These are phyloP conservation scores for Nipponia nippon DNA, from an alignment of 2,113 vertebrate species.

Conservation along the genomic window DNA sequence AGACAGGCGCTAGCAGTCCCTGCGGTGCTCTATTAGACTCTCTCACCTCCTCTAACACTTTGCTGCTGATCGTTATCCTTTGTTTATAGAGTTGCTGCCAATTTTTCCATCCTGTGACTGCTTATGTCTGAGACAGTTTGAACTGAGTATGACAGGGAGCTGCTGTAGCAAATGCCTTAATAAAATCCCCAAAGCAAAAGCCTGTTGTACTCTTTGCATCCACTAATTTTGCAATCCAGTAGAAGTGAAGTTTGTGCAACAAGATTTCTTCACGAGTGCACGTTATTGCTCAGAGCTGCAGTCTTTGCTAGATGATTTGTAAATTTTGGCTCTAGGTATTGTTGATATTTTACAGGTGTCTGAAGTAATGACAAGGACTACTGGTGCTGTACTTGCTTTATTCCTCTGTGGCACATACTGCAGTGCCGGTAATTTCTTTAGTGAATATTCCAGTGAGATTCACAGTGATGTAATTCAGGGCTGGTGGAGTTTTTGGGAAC, in stretches of 20 bases:
- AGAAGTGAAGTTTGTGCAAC: not conserved
- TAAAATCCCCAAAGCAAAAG: not conserved
- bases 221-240: not conserved
- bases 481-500: not conserved
- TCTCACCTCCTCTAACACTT: not conserved
- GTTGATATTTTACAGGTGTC: not conserved
- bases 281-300: not conserved
- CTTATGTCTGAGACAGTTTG: not conserved
- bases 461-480: not conserved
- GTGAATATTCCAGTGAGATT: not conserved
- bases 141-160: not conserved
- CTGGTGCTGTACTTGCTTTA: not conserved
- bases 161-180: not conserved
- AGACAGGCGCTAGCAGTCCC: not conserved
- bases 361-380: not conserved
- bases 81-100: not conserved
- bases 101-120: not conserved
- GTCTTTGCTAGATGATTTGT: not conserved
- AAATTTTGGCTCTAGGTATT: not conserved
- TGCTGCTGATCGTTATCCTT: not conserved
- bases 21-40: not conserved
- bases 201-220: rapidly evolving
- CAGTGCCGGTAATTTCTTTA: not conserved
- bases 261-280: not conserved
- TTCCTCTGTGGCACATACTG: not conserved